phyloP scores from a whole-genome alignment of 2,113 vertebrate species.

The Picathartes gymnocephalus region DNA sequence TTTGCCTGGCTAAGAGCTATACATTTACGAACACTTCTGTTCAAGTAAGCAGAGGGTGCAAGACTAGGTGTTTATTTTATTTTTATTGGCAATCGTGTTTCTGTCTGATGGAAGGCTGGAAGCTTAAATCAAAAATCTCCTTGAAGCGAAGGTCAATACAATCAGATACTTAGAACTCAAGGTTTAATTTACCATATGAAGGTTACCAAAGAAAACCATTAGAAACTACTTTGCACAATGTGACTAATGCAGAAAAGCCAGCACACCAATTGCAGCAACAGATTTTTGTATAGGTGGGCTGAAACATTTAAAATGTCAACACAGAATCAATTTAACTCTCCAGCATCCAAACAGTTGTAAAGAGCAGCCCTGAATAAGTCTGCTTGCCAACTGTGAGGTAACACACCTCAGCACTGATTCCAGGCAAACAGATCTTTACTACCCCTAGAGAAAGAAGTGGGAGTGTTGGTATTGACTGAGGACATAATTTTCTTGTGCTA shows the following conservation, averaged over 20 bases:
- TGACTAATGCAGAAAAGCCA: not conserved
- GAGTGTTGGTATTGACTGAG: not conserved
- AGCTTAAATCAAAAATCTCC: constrained; percentile 36
- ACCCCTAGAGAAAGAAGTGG: not conserved
- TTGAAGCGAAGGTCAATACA: constrained; percentile 51
- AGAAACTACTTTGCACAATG: not conserved
- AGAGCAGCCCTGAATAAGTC: not conserved
- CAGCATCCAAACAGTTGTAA: not conserved
- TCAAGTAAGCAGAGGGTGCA: constrained; percentile 2
- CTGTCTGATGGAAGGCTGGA: not conserved
- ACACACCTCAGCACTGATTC: not conserved
- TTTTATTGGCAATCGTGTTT: not conserved
- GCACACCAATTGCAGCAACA: not conserved
- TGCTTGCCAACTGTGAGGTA: not conserved
- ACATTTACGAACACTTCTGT: not conserved
- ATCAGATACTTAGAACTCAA: not conserved
- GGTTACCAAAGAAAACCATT: not conserved
- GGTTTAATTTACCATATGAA: not conserved
- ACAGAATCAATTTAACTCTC: not conserved
- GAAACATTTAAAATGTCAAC: not conserved
- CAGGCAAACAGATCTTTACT: not conserved
- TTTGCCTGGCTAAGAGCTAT: not conserved
- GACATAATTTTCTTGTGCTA: not conserved
- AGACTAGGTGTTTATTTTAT: not conserved
- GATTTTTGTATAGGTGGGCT: not conserved